A percentile compares a stretch with the other conserved stretches of the same genome.
These are phyloP conservation scores for Drosophila busckii DNA, from an alignment of 1,140 invertebrate genomes.

Conservation along the genomic window DNA sequence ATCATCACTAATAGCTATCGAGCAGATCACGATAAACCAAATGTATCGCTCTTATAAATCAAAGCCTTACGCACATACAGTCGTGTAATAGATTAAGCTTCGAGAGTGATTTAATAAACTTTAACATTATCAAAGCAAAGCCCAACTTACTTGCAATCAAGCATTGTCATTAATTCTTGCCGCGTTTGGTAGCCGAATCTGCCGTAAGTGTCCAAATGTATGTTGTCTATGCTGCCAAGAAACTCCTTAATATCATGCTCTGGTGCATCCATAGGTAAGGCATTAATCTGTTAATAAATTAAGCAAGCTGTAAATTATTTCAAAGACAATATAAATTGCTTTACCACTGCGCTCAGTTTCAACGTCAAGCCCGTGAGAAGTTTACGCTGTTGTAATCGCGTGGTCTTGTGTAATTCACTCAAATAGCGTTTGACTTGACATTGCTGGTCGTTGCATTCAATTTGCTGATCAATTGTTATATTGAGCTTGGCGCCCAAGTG, in stretches of 20 bases:
- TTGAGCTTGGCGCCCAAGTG: conserved; percentile 54
- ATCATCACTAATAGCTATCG: too few relatives aligned
- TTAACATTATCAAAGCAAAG: too few relatives aligned
- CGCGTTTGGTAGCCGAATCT: conserved; percentile 45
- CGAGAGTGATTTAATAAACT: too few relatives aligned
- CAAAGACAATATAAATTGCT: not conserved
- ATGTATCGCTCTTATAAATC: too few relatives aligned
- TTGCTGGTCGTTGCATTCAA: conserved; percentile 23
- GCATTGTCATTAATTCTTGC: conserved; percentile 34
- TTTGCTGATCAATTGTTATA: conserved; percentile 54
- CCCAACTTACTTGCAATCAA: conserved; percentile 61
- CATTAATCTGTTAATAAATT: conserved; percentile 23
- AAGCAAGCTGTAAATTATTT: not conserved
- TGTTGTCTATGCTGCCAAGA: conserved; percentile 19
- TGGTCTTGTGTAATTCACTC: conserved; percentile 41
- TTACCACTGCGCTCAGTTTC: conserved; percentile 44
- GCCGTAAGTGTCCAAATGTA: conserved; percentile 32
- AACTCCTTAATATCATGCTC: conserved; percentile 21
- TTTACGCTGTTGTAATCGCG: conserved; percentile 47
- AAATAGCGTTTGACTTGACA: conserved; percentile 49
- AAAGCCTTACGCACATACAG: too few relatives aligned
- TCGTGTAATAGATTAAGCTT: too few relatives aligned
- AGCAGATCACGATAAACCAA: too few relatives aligned
- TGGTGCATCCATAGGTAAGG: conserved; percentile 24
- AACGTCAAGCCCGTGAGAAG: conserved; percentile 51